Percentiles rank a stretch among this genome's conserved stretches.
These are phyloP conservation scores for Rattus rattus DNA, from an alignment of 2,113 vertebrate genomes.

Conservation along the genomic window DNA sequence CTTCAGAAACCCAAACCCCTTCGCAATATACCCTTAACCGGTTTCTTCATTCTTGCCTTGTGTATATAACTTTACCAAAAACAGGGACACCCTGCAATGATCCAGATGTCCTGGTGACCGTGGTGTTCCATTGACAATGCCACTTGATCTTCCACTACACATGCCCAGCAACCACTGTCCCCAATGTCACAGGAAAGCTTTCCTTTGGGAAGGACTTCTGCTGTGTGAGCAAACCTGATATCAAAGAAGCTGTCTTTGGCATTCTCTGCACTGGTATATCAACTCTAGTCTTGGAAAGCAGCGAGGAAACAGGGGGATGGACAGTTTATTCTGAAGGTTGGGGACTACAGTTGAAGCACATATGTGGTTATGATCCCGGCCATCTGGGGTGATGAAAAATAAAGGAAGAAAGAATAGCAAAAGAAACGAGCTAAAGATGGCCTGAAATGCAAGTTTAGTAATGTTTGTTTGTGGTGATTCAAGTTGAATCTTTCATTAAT, in stretches of 20 bases:
- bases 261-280: background rate
- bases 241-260: background rate
- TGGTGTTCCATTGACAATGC: background rate
- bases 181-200: background rate
- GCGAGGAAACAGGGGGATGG: background rate
- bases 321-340: background rate
- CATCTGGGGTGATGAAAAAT: background rate
- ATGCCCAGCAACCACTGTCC: background rate
- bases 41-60: background rate
- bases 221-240: background rate
- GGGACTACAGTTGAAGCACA: background rate
- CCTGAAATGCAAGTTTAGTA: background rate
- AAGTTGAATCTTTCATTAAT: background rate
- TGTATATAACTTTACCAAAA: background rate
- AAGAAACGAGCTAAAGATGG: background rate
- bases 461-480: background rate
- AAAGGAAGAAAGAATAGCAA: background rate
- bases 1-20: background rate
- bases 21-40: background rate
- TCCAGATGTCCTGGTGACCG: background rate
- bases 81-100: background rate
- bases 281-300: constrained; percentile 1
- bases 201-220: background rate
- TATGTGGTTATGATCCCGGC: background rate
- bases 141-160: background rate